Percentiles rank a stretch among this genome's conserved stretches.
Conservation (phyloP, 2,888 invertebrate species). For the Drosophila dives region DNA sequence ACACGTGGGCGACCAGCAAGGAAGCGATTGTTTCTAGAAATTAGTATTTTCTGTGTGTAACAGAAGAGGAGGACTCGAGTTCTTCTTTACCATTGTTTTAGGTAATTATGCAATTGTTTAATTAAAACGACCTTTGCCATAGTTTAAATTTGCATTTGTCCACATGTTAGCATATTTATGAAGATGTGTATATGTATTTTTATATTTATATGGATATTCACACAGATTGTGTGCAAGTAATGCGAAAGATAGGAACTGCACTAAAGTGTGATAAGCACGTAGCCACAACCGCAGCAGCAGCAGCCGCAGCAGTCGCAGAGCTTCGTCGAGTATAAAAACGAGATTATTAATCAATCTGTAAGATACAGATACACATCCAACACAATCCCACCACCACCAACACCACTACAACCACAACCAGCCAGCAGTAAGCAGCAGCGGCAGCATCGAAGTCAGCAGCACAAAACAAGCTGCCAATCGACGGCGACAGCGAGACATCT, state of each 20-base stretch:
- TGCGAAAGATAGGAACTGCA: constrained; percentile 67
- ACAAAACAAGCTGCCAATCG: constrained; percentile 61
- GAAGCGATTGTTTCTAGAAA: constrained; percentile 9
- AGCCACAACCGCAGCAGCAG: constrained; percentile 33
- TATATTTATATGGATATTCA: constrained; percentile 6
- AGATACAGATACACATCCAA: constrained; percentile 72
- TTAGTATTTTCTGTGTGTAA: constrained; percentile 6
- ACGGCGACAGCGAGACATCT: constrained; percentile 64
- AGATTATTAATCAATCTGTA: constrained; percentile 77
- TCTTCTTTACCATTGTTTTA: constrained; percentile 28
- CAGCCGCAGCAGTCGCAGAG: constrained; percentile 18
- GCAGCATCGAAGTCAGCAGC: constrained; percentile 24
- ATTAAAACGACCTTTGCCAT: constrained; percentile 68
- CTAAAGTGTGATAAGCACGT: constrained; percentile 77
- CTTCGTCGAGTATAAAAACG: constrained; percentile 66
- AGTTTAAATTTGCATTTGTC: constrained; percentile 32
- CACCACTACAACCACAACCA: constrained; percentile 32
- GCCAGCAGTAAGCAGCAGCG: constrained; percentile 17
- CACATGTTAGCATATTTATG: background rate
- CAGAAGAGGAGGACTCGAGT: constrained; percentile 5
- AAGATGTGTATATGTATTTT: background rate
- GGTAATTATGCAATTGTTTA: constrained; percentile 57
- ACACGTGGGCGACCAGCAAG: constrained; percentile 12
- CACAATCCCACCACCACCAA: constrained; percentile 43
- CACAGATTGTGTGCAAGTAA: constrained; percentile 35